Percentiles rank a stretch among this genome's conserved stretches.
Evolutionary conservation across 2,113 vertebrate species (phyloP).

Genomic region (Cavia porcellus): DNA sequence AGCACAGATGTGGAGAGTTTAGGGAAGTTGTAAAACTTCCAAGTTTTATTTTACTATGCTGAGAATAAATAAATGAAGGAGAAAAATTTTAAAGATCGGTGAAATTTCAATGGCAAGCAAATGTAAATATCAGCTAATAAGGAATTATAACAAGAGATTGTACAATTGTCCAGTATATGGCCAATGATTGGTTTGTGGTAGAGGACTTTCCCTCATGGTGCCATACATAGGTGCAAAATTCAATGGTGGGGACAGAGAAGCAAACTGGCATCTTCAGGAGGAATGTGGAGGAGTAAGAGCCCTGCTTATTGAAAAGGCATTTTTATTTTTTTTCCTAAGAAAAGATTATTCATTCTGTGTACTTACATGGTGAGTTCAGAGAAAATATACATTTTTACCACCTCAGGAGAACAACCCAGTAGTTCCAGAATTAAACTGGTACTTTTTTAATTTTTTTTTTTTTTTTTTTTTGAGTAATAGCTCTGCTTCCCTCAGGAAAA

Average conservation of each 20-base stretch:
- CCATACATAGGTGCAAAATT: neutral
- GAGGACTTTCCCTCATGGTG: neutral
- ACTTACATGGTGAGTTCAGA: conserved; percentile 39
- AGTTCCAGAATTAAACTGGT: conserved; percentile 75
- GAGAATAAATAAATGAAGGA: conserved; percentile 39
- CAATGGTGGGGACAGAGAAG: neutral
- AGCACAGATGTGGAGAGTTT: neutral
- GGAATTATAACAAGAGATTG: conserved; percentile 9
- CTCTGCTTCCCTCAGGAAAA: conserved; percentile 51
- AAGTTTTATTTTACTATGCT: conserved; percentile 5
- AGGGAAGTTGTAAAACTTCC: neutral
- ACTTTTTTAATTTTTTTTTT: neutral
- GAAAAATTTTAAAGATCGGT: neutral
- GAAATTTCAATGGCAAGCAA: neutral
- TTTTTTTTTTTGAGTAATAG: conserved; percentile 70
- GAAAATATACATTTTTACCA: conserved; percentile 72
- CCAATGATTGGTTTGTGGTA: neutral
- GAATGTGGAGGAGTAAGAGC: neutral
- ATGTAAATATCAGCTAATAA: conserved; percentile 13
- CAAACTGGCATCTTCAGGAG: neutral
- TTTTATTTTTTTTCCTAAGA: conserved; percentile 49
- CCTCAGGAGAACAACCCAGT: conserved; percentile 69
- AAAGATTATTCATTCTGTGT: conserved; percentile 57
- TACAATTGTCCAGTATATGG: neutral
- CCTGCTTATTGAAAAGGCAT: conserved; percentile 10